phyloP scores from a whole-genome alignment of 37 sponge, comb jelly and placozoan genomes.

The Haliclona indistincta region DNA sequence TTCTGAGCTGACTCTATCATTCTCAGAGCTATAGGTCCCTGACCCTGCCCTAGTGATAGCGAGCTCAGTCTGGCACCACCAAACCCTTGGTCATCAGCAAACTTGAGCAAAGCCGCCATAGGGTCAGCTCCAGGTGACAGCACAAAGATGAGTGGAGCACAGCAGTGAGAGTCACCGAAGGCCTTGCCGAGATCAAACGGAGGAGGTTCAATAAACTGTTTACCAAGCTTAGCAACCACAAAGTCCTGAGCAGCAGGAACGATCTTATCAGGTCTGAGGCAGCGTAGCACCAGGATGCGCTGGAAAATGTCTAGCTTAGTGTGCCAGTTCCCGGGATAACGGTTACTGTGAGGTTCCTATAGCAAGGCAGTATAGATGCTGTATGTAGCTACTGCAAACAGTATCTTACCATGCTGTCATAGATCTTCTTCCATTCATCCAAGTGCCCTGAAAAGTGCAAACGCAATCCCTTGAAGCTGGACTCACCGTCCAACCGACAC shows the following conservation, averaged over 20 bases:
- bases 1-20: conserved; percentile 97
- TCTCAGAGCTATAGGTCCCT: conserved; percentile 96
- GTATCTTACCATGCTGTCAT: conserved; percentile 84
- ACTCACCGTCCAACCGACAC: conserved; percentile 83
- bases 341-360: conserved; percentile 85
- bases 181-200: conserved; percentile 95
- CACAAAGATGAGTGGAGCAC: conserved; percentile 98
- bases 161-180: conserved; percentile 93
- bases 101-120: conserved; percentile 96
- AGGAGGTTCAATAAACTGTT: conserved; percentile 93
- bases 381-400: too few species aligned
- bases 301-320: conserved; percentile 73
- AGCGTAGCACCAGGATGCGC: conserved; percentile 82
- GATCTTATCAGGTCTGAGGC: conserved; percentile 93
- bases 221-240: conserved; percentile 78
- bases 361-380: too few species aligned
- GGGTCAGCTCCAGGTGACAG: conserved; percentile 99
- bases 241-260: conserved; percentile 95
- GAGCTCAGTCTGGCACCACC: conserved; percentile 94
- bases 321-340: conserved; percentile 79
- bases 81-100: conserved; percentile 99
- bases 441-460: conserved; percentile 33
- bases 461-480: conserved; percentile 81
- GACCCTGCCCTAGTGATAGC: conserved; percentile 97
- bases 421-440: conserved; percentile 82